phyloP scores from a whole-genome alignment of 2,113 vertebrate genomes.

The Myotis brandtii region DNA sequence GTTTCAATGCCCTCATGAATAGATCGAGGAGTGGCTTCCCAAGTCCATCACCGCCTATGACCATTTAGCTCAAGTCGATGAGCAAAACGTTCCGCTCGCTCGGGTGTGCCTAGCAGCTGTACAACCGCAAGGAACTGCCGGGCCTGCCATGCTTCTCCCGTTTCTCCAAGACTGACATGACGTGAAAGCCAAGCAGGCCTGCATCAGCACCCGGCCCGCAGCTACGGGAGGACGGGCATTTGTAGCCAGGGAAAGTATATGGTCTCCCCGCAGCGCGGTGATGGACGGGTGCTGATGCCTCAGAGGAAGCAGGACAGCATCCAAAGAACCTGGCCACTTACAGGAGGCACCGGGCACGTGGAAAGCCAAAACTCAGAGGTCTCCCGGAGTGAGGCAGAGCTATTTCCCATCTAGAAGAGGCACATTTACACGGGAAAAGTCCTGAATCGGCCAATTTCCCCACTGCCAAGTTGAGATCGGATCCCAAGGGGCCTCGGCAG shows the following conservation, averaged over 20 bases:
- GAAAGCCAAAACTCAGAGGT: slow-evolving; percentile 97
- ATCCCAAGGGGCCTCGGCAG: slow-evolving; percentile 96
- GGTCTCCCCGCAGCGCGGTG: slow-evolving; percentile 97
- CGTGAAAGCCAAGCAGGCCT: slow-evolving; percentile 99
- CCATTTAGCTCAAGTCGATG: slow-evolving; percentile 98
- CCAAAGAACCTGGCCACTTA: slow-evolving; percentile 98
- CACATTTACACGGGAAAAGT: slow-evolving; percentile 98
- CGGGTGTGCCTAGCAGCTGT: slow-evolving; percentile 98
- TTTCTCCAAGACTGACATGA: slow-evolving; percentile 99
- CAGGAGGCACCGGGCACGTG: slow-evolving; percentile 97
- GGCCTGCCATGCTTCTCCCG: slow-evolving; percentile 98
- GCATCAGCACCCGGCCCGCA: slow-evolving; percentile 99
- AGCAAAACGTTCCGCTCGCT: slow-evolving; percentile 99
- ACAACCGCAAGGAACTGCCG: slow-evolving; percentile 99
- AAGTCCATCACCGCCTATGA: slow-evolving; percentile 97
- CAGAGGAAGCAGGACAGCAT: slow-evolving; percentile 98
- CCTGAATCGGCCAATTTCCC: slow-evolving; percentile 99
- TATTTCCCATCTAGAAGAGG: slow-evolving; percentile 98
- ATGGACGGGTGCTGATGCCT: slow-evolving; percentile 99
- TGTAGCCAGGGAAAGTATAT: slow-evolving; percentile 98
- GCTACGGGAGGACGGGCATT: slow-evolving; percentile 99
- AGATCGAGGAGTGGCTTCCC: slow-evolving; percentile 98
- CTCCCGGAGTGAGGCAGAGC: slow-evolving; percentile 98
- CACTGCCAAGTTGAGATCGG: slow-evolving; percentile 99
- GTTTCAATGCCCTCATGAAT: slow-evolving; percentile 99